Base-by-base conservation (phyloP, 23 tunicate species). In the Oikopleura dioica region DNA sequence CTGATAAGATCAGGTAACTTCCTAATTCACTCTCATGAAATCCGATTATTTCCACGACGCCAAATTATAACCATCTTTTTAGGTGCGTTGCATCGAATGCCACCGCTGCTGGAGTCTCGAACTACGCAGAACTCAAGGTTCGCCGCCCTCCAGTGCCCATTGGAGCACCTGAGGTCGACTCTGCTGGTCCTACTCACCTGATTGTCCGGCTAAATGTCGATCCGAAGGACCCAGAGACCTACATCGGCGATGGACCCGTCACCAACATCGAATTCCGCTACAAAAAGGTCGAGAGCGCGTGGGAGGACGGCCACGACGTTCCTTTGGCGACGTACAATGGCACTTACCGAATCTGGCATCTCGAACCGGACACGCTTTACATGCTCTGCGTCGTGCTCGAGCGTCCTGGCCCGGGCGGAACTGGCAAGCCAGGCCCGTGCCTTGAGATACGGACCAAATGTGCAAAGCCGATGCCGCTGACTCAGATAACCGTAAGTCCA, bases 311-410 rank as follows among this genome's bases (percentile, higher is more conserved):
- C 44, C 89, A 82, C 38, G 87, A 81, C 38, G 79, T 79, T 38
- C 50, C 79, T 0, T 16, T 38, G 35, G 59, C 34, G n/a, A 44
- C 9, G 9, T 9, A 44, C 55, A 16, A 16, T 44, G 55, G 55
- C 16, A 44, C 36, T 2, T 89, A 89, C 76, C 78, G 78, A 1
- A 38, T 89, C 67, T 89, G 96, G 96, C 84, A 85, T 63, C 78
- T 91, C n/a, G 78, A 80, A 79, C 97, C 97, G 1, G 97, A 91
- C 87, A 91, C 92, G 16, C 59, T 67, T 37, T 91, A 91, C 76
- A 80, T 80, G 55, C 69, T 91, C 35, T 12, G 80, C 9, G 92
- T 91, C 68, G 81, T 84, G 63, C 68, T 91, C 51, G 84, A 78
- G 1, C 80, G 97, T 36, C 94, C 94, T 35, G 92, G 92, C 37